phyloP scores from a whole-genome alignment of 1,140 invertebrate species.

The Meloidogyne chitwoodi region DNA sequence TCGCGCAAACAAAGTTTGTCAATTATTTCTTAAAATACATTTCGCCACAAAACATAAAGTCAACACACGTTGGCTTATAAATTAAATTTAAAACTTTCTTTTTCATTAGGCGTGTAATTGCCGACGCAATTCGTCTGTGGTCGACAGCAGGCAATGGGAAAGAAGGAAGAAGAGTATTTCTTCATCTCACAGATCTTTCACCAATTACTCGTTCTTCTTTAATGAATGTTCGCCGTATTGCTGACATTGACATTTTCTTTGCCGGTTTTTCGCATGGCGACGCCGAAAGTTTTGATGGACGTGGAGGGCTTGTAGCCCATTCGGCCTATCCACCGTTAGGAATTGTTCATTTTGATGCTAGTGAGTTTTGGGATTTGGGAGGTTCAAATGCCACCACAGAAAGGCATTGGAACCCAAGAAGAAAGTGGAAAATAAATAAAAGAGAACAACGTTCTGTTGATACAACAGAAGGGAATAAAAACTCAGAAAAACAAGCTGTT shows the following conservation, averaged over 20 bases:
- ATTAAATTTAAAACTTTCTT: not conserved
- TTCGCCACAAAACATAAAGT: no score
- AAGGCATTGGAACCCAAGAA: not conserved
- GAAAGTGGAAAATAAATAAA: not conserved
- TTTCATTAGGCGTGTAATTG: constrained; percentile 9
- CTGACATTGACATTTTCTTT: constrained; percentile 33
- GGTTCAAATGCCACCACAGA: no score
- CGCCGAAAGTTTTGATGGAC: constrained; percentile 24
- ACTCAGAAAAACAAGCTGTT: not conserved
- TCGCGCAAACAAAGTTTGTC: constrained; percentile 10
- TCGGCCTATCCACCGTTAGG: constrained; percentile 28
- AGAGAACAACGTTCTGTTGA: not conserved
- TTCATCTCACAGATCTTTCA: constrained; percentile 8
- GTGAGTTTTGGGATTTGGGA: constrained; percentile 6
- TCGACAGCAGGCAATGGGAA: not conserved
- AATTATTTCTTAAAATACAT: no score
- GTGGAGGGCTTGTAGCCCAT: constrained; percentile 27
- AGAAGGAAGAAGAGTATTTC: not conserved
- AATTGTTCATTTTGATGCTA: constrained; percentile 26
- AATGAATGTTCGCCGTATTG: constrained; percentile 7
- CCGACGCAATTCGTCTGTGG: constrained; percentile 17
- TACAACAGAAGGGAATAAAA: not conserved
- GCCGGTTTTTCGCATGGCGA: constrained; percentile 18
- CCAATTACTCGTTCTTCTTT: not conserved
- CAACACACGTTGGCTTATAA: no score